These are phyloP conservation scores for Tanytarsus gracilentus DNA, from an alignment of 2,888 invertebrate species.

Conservation along the genomic window DNA sequence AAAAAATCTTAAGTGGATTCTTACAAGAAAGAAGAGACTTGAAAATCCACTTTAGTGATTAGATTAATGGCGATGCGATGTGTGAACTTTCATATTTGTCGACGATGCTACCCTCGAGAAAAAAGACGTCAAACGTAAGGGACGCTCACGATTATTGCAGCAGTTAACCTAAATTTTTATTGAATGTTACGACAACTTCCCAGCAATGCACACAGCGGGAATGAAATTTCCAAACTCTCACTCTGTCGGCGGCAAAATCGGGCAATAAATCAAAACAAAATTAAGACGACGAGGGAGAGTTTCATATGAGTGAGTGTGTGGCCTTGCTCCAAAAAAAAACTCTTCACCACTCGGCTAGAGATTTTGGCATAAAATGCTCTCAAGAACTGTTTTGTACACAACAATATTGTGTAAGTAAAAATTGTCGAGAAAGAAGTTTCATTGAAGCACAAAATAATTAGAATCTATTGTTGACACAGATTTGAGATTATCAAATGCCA, in stretches of 20 bases:
- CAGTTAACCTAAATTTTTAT: conserved; percentile 21
- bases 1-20: conserved; percentile 3
- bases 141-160: conserved; percentile 19
- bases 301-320: too few relatives aligned
- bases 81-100: too few relatives aligned
- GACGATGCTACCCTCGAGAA: too few relatives aligned
- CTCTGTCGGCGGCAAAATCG: not conserved
- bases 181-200: not conserved
- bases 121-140: conserved; percentile 3
- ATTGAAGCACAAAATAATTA: conserved; percentile 20
- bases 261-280: conserved; percentile 16
- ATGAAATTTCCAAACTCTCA: conserved; percentile 10
- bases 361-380: not conserved
- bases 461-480: conserved; percentile 21
- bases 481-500: too few relatives aligned
- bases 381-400: not conserved
- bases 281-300: not conserved
- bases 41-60: conserved; percentile 14
- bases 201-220: conserved; percentile 9
- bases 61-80: conserved; percentile 21
- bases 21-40: conserved; percentile 6
- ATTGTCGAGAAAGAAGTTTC: too few relatives aligned
- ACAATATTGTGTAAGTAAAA: too few relatives aligned
- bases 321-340: not conserved
- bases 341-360: too few relatives aligned